Conservation (phyloP, 2,113 vertebrate genomes). For the Platichthys flesus region DNA sequence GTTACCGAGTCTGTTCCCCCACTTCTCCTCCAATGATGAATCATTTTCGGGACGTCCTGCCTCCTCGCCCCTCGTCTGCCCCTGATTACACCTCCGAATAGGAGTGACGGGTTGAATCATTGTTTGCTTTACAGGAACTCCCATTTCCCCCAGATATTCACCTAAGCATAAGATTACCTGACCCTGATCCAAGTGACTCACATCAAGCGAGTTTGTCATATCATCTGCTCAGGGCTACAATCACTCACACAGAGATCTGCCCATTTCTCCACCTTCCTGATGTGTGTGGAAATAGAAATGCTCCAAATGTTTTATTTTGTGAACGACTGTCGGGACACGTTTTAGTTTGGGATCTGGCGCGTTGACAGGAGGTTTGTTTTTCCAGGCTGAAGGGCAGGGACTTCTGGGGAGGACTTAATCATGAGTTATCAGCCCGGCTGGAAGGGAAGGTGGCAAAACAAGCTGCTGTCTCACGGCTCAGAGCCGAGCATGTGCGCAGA, state of each 20-base stretch:
- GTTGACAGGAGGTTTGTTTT: slow-evolving; percentile 43
- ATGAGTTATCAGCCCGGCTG: slow-evolving; percentile 41
- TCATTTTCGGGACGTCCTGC: neutral
- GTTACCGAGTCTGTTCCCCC: too few species aligned
- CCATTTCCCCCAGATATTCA: slow-evolving; percentile 18
- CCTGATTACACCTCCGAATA: slow-evolving; percentile 41
- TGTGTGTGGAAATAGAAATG: neutral
- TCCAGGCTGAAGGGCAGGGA: slow-evolving; percentile 47
- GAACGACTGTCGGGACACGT: slow-evolving; percentile 42
- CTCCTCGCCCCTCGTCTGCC: slow-evolving; percentile 41
- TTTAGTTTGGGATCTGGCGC: slow-evolving; percentile 17
- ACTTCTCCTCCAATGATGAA: too few species aligned
- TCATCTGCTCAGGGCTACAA: too few species aligned
- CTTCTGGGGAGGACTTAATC: slow-evolving; percentile 58
- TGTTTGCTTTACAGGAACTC: slow-evolving; percentile 52
- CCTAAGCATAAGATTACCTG: slow-evolving; percentile 8
- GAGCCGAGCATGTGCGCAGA: neutral
- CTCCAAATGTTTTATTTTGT: slow-evolving; percentile 6
- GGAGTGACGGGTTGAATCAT: slow-evolving; percentile 34
- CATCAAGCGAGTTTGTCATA: too few species aligned
- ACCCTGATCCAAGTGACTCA: neutral
- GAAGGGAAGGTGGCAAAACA: slow-evolving; percentile 2
- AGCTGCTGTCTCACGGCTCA: slow-evolving; percentile 15
- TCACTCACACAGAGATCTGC: too few species aligned
- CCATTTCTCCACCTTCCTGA: too few species aligned